phyloP scores from a whole-genome alignment of 2,888 invertebrate species.

The Drosophila paranaensis region DNA sequence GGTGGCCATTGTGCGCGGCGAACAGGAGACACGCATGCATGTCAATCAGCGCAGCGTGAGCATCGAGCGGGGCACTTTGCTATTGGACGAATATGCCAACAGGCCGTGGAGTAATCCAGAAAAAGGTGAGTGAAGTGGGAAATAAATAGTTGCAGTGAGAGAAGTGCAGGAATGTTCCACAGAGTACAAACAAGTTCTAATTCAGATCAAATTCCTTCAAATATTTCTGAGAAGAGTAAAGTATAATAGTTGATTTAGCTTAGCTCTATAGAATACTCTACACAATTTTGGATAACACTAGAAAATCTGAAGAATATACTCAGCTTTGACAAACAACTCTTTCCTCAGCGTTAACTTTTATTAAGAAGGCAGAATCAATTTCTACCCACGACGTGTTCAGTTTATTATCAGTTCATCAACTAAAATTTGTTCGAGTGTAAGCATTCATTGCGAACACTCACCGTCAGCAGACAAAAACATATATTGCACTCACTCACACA shows the following conservation, averaged over 20 bases:
- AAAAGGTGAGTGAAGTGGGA: slow-evolving; percentile 86
- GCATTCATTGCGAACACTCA: background rate
- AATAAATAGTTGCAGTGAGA: background rate
- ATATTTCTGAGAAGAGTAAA: background rate
- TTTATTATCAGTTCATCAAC: background rate
- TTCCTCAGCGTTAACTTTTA: background rate
- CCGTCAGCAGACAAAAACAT: too few relatives aligned
- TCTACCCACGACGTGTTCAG: too few relatives aligned
- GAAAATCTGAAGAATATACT: background rate
- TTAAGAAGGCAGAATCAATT: background rate
- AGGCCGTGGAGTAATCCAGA: slow-evolving; percentile 95
- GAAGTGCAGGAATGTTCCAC: too few relatives aligned
- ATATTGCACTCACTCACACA: background rate
- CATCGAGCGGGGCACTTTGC: slow-evolving; percentile 88
- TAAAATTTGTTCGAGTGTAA: background rate
- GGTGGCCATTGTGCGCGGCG: slow-evolving; percentile 92
- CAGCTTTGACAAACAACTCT: background rate
- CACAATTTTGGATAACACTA: too few relatives aligned
- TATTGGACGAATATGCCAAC: slow-evolving; percentile 92
- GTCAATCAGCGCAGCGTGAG: slow-evolving; percentile 92
- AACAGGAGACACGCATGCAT: slow-evolving; percentile 90
- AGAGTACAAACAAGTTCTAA: too few relatives aligned
- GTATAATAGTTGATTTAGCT: background rate
- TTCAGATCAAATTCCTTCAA: background rate
- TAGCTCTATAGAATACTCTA: too few relatives aligned